A percentile compares a stretch with the other conserved stretches of the same genome.
Evolutionary conservation across 2,113 vertebrate species (phyloP).

Genomic region (Cyprinodon tularosa): DNA sequence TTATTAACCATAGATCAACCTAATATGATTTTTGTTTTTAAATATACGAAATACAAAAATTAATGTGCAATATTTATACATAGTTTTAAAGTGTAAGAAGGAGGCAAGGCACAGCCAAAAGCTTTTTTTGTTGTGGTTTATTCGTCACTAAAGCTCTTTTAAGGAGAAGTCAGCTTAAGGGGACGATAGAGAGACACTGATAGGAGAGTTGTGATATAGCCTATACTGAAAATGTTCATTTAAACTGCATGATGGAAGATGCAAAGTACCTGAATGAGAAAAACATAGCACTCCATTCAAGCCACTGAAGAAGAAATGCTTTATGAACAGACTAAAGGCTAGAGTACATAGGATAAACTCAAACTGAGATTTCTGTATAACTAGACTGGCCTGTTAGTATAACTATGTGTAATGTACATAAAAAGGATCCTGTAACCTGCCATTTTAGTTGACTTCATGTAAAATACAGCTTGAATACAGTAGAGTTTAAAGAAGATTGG

Average conservation of each 20-base stretch:
- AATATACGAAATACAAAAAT: conserved; percentile 56
- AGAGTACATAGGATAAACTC: conserved; percentile 6
- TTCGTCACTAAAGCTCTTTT: conserved; percentile 40
- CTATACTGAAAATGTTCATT: conserved; percentile 46
- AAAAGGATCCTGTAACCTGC: conserved; percentile 22
- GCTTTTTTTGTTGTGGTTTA: conserved; percentile 22
- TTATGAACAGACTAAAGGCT: conserved; percentile 25
- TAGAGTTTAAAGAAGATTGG: conserved; percentile 15
- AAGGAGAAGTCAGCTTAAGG: conserved; percentile 9
- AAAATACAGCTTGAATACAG: conserved; percentile 12
- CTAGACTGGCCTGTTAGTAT: conserved; percentile 39
- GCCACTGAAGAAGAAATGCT: conserved; percentile 41
- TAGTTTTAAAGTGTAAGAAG: conserved; percentile 46
- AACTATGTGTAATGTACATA: conserved; percentile 58
- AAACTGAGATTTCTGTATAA: conserved; percentile 38
- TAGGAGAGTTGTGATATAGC: conserved; percentile 41
- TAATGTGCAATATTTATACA: conserved; percentile 78
- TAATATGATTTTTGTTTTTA: conserved; percentile 50
- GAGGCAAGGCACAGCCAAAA: conserved; percentile 6
- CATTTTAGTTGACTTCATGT: conserved; percentile 26
- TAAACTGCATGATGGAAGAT: conserved; percentile 44
- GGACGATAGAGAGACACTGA: conserved; percentile 60
- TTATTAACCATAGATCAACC: conserved; percentile 40
- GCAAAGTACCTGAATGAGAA: conserved; percentile 49
- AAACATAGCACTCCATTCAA: conserved; percentile 24